These are phyloP conservation scores for Cephus spinipes DNA, from an alignment of 2,888 invertebrate genomes.

Conservation along the genomic window DNA sequence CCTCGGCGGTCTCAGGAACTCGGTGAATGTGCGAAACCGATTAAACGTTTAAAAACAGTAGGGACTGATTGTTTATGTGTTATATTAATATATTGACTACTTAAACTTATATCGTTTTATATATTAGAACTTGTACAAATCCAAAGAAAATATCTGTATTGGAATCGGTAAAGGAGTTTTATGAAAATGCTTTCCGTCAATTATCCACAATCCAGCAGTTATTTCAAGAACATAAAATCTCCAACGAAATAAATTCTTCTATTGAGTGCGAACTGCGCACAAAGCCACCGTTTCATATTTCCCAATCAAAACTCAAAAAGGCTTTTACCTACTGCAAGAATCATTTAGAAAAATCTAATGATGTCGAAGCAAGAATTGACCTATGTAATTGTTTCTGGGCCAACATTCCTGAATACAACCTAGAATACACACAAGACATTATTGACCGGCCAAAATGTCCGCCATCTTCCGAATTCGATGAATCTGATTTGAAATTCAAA, in stretches of 20 bases:
- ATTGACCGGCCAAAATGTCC: slow-evolving; percentile 19
- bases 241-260: not conserved
- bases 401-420: slow-evolving; percentile 24
- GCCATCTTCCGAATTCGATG: slow-evolving; percentile 34
- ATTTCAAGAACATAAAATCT: not conserved
- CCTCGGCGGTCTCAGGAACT: too few species aligned
- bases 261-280: not conserved
- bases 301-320: slow-evolving; percentile 15
- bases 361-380: slow-evolving; percentile 4
- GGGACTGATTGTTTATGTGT: not conserved
- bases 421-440: slow-evolving; percentile 32
- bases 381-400: slow-evolving; percentile 30
- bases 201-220: not conserved
- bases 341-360: not conserved
- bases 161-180: not conserved
- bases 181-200: not conserved
- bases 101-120: not conserved
- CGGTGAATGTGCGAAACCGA: not conserved
- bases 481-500: slow-evolving; percentile 42
- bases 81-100: not conserved
- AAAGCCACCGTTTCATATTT: slow-evolving; percentile 15
- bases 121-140: not conserved
- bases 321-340: not conserved
- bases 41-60: not conserved
- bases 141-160: not conserved